Conservation (phyloP, 64 coral and sea anemone genomes). For the Porites australiensis region DNA sequence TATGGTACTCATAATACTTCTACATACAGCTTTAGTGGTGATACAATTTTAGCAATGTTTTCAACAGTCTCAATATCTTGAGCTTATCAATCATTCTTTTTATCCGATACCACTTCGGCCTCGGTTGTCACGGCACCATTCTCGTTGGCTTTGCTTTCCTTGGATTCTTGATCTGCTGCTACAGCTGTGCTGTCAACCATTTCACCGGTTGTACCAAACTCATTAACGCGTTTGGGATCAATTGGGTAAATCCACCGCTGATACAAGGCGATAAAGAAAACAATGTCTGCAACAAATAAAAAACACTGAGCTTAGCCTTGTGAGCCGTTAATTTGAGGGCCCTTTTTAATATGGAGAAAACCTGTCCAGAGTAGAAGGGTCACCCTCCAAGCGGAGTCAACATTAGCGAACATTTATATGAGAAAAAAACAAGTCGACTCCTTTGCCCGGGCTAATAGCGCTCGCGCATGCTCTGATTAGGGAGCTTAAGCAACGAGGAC, state of each 20-base stretch:
- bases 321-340: no score
- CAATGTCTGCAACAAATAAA: constrained; percentile 74
- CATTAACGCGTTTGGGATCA: constrained; percentile 96
- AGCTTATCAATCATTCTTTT: constrained; percentile 88
- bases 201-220: constrained; percentile 96
- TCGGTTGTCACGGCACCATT: constrained; percentile 4
- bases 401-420: no score
- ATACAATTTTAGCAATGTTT: no score
- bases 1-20: no score
- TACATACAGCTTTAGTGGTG: no score
- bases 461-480: no score
- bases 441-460: no score
- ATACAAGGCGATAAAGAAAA: constrained; percentile 98
- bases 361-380: no score
- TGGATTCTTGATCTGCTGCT: constrained; percentile 5
- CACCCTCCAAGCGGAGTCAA: no score
- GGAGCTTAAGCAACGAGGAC: no score
- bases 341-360: no score
- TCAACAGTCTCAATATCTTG: not conserved
- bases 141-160: constrained; percentile 1
- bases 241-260: constrained; percentile 98
- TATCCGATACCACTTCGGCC: constrained; percentile 67
- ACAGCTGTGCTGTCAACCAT: constrained; percentile 48
- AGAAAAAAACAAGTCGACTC: no score
- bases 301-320: not conserved